Base-by-base conservation (phyloP, 2,888 invertebrate genomes). In the Aspidiotus rigidus region DNA sequence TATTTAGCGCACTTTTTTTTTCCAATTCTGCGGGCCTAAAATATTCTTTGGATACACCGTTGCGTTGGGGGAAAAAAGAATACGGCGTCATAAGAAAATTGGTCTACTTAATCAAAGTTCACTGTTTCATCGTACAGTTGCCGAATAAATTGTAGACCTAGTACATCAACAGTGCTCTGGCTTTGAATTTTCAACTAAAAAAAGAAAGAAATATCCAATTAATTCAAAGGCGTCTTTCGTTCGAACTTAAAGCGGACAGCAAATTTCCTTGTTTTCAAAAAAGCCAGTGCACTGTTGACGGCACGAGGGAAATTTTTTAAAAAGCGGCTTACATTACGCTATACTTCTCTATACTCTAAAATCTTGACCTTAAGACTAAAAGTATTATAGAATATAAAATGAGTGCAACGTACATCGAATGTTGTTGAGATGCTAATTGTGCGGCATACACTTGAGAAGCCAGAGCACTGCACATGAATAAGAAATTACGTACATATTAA, bases 401-500 rank as follows among this genome's bases (percentile, higher is more conserved):
- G n/a, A 64, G 44, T 60, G 49, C 57, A 79, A 90, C 90, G 84
- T 92, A 92, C 91, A 90, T 91, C 15, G 71, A 87, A 86, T 90
- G 90, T 85, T 90, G 90, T 84, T 90, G 90, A 82, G 90, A 87
- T 81, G 89, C 89, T 81, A 90, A 86, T 86, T 90, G 90, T 83
- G 88, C 86, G 84, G 86, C 86, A 85, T 90, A 89, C 90, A 91
- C 91, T 90, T 91, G 91, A 85, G 90, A 88, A 87, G 91, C 91
- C 86, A 92, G 90, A 88, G 91, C 91, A 90, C 91, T 91, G 89
- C 67, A 67, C 59, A 67, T 67, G 67, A 67, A 87, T 64, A 61
- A 67, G 63, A 62, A 7, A 13, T 40, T 28, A 60, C 55, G 39
- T 39, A n/a, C 63, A 70, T 13, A n/a, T 62, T 70, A 15, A 61